A percentile compares a stretch with the other conserved stretches of the same genome.
Evolutionary conservation across 2,888 invertebrate genomes (phyloP).

Genomic region (Drosophila paranaensis): DNA sequence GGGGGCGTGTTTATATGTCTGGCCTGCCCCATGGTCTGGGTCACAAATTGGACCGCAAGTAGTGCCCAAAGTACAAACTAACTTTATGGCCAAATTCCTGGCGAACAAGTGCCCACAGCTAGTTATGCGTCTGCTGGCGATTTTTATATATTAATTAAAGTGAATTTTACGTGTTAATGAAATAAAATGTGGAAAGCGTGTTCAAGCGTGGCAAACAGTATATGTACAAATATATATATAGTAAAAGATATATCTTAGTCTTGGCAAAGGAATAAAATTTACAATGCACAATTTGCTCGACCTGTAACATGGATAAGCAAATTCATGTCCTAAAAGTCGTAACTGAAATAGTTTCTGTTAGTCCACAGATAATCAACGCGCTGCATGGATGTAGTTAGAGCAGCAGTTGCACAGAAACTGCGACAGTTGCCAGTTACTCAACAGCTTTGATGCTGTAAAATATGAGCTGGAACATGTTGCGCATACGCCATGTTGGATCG

Average conservation of each 20-base stretch:
- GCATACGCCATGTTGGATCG: conserved; percentile 44
- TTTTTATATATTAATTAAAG: conserved; percentile 77
- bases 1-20: conserved; percentile 36
- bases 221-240: neutral
- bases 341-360: conserved; percentile 9
- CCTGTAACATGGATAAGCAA: neutral
- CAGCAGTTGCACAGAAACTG: conserved; percentile 48
- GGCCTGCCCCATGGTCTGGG: conserved; percentile 35
- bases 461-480: conserved; percentile 44
- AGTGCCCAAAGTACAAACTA: conserved; percentile 38
- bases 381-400: conserved; percentile 18
- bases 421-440: neutral
- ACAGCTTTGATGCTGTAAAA: neutral
- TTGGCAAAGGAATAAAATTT: neutral
- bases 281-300: neutral
- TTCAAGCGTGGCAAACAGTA: conserved; percentile 4
- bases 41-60: conserved; percentile 68
- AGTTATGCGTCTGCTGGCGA: conserved; percentile 42
- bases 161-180: conserved; percentile 76
- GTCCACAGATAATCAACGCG: neutral
- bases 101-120: neutral
- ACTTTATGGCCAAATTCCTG: conserved; percentile 41
- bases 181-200: conserved; percentile 63
- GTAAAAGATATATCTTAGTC: too few relatives aligned
- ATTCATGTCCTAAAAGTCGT: neutral